phyloP scores from a whole-genome alignment of 1,140 invertebrate genomes.

The Hypothenemus hampei region DNA sequence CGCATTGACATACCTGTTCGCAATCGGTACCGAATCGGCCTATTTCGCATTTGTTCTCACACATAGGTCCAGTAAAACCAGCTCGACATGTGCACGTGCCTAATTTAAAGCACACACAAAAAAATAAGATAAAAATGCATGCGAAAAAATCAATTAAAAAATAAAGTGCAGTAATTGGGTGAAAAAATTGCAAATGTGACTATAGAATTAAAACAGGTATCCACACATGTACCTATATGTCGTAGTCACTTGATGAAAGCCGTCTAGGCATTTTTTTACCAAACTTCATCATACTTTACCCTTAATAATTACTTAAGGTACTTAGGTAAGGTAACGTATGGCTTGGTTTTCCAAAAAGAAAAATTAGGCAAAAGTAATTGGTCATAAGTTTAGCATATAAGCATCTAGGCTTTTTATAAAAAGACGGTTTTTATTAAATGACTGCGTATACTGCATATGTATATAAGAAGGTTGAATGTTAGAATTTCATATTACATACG shows the following conservation, averaged over 20 bases:
- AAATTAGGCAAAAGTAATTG: no score
- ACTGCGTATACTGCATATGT: no score
- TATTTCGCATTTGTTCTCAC: conserved; percentile 65
- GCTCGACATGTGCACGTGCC: conserved; percentile 83
- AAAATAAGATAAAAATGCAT: conserved; percentile 11
- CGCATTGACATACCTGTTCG: conserved; percentile 66
- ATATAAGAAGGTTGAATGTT: no score
- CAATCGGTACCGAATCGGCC: conserved; percentile 71
- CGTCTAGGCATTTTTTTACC: background rate
- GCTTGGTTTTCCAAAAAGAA: no score
- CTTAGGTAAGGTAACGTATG: no score
- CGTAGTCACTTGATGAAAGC: no score
- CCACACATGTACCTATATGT: no score
- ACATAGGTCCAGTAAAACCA: conserved; percentile 76
- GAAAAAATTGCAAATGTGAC: conserved; percentile 1
- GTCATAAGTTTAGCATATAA: no score
- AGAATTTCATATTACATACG: no score
- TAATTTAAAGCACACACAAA: conserved; percentile 43
- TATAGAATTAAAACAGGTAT: no score
- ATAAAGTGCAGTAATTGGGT: conserved; percentile 17
- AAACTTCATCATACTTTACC: conserved; percentile 47
- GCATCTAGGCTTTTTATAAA: no score
- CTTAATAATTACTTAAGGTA: conserved; percentile 77
- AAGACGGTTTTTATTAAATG: no score
- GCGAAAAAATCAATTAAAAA: background rate